Conservation (phyloP, 2,797 vertebrate genomes). For the Babyrousa celebensis region DNA sequence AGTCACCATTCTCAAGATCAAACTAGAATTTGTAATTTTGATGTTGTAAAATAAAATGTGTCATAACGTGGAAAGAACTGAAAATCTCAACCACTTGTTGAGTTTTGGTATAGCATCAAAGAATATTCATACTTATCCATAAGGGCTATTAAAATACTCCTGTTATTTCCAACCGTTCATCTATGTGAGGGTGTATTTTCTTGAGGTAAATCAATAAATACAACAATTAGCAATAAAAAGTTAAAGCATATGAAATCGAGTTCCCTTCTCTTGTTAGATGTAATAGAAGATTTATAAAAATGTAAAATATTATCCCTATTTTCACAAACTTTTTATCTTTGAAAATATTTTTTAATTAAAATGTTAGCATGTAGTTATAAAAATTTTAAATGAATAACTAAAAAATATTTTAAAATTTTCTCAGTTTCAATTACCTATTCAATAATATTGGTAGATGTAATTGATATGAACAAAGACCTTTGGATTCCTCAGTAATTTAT, state of each 20-base stretch:
- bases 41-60: neutral
- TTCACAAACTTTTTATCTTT: conserved; percentile 5
- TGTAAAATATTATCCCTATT: neutral
- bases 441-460: conserved; percentile 25
- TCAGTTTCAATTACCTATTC: neutral
- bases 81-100: neutral
- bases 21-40: neutral
- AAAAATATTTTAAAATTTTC: neutral
- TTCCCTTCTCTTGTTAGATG: neutral
- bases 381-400: conserved; percentile 4
- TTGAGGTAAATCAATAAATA: neutral
- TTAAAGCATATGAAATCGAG: neutral
- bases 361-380: neutral
- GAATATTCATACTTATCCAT: neutral
- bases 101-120: conserved; percentile 7
- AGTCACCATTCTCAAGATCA: neutral
- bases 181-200: neutral
- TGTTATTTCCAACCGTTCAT: neutral
- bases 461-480: neutral
- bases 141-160: neutral
- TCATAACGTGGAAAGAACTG: neutral
- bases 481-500: neutral
- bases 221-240: neutral
- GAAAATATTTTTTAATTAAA: neutral
- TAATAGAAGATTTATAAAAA: neutral